Base-by-base conservation (phyloP, 1,140 invertebrate genomes). In the Nilaparvata lugens region DNA sequence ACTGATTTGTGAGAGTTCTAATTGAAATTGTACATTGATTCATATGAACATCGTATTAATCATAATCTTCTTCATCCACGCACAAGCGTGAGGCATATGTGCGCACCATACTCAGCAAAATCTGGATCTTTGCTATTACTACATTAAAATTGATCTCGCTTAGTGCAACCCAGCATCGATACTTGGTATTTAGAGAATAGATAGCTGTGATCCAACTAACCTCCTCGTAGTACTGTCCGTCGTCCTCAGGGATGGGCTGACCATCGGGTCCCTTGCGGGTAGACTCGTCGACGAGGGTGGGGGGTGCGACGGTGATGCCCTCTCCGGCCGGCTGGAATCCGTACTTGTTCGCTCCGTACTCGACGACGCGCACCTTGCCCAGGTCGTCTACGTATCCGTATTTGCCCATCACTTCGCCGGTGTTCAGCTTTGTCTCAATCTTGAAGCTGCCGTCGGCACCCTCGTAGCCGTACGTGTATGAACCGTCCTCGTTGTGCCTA, bases 311-410 rank as follows among this genome's bases (percentile, higher is more conserved):
- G 0, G 86, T 89, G 70, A 91, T 91, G 25, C 88, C 89, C 66
- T 91, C 88, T n/a, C 89, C 89, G 3, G 84, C 79, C 0, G 89
- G 89, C 69, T 89, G 87, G 79, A 92, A 94, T 4, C 91, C 91
- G 64, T 84, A 87, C 68, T 88, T 87, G 69, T 90, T 89, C 19
- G 91, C 90, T 16, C 89, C 89, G 71, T 94, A 94, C 69, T 94
- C 89, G 9, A 94, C 86, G 1, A 90, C 85, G 13, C 89, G 81
- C 1, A 91, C 81, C 71, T 87, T 86, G 43, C 89, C 89, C 1
- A 79, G 78, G 67, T 89, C 86, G 71, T 92, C 90, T 25, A 91
- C 84, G 74, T 91, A 95, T 5, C 92, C 89, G 68, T 91, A 91
- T 70, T 91, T 90, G 57, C 89, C 89, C 69, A 86, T 86, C 0